A percentile compares a stretch with the other conserved stretches of the same genome.
phyloP scores from a whole-genome alignment of 92 coral and sea anemone genomes.

The Porites divaricata region DNA sequence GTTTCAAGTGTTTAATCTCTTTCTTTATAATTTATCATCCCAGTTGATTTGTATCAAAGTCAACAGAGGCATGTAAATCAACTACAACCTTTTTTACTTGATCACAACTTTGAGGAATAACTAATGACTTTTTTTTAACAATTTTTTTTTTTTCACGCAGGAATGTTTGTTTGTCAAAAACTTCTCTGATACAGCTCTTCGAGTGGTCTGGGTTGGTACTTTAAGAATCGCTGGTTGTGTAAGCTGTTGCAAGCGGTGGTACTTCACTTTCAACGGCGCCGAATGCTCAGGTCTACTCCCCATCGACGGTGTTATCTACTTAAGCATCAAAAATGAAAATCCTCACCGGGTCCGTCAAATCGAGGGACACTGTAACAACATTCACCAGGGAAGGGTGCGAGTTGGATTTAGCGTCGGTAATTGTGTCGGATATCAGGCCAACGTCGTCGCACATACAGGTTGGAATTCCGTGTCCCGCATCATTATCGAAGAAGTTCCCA shows the following conservation, averaged over 20 bases:
- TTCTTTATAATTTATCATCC: too few relatives aligned
- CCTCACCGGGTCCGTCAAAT: not conserved
- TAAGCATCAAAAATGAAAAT: not conserved
- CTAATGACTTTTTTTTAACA: too few relatives aligned
- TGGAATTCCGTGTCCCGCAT: not conserved
- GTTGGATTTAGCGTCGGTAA: not conserved
- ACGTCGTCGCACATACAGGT: not conserved
- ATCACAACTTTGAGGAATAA: not conserved
- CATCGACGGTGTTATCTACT: not conserved
- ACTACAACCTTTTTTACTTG: not conserved
- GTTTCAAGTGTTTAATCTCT: too few relatives aligned
- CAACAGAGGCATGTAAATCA: too few relatives aligned
- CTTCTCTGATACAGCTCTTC: not conserved
- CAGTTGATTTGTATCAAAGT: too few relatives aligned
- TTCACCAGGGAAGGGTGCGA: not conserved
- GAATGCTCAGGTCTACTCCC: not conserved
- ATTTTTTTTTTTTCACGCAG: not conserved
- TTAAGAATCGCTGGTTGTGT: not conserved
- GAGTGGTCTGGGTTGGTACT: not conserved
- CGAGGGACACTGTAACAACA: not conserved
- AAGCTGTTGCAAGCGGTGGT: not conserved
- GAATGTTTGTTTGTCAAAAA: not conserved
- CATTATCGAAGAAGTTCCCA: not conserved
- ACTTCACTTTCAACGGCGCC: not conserved
- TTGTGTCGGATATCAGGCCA: not conserved